phyloP scores from a whole-genome alignment of 1,140 invertebrate species.

The Zaprionus kolodkinae region DNA sequence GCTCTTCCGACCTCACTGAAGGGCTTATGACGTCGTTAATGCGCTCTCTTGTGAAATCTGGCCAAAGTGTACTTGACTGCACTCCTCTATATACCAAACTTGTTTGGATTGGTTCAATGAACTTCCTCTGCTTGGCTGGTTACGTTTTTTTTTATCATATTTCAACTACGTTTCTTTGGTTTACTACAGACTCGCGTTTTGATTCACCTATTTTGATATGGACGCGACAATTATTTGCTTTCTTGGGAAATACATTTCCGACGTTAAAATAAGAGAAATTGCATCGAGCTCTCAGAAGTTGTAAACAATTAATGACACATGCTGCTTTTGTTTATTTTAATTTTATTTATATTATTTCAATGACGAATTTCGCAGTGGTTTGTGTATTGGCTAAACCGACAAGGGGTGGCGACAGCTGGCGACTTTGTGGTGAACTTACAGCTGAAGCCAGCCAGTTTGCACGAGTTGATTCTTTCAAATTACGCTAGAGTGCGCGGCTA shows the following conservation, averaged over 20 bases:
- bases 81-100: constrained; percentile 37
- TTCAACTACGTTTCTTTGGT: neutral
- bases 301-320: constrained; percentile 11
- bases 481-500: neutral
- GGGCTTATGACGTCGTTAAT: constrained; percentile 19
- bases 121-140: constrained; percentile 21
- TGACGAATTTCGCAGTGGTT: constrained; percentile 7
- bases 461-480: neutral
- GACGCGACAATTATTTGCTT: constrained; percentile 8
- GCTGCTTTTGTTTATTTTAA: constrained; percentile 20
- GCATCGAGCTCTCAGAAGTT: neutral
- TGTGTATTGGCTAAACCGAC: neutral
- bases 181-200: neutral
- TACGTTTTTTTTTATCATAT: neutral
- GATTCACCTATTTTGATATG: neutral
- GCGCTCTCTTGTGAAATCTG: constrained; percentile 37
- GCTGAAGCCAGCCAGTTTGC: neutral
- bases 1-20: neutral
- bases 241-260: constrained; percentile 15
- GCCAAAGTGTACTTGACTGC: constrained; percentile 25
- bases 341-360: neutral
- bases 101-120: constrained; percentile 63
- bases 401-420: neutral
- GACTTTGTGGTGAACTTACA: neutral
- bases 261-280: neutral